phyloP scores from a whole-genome alignment of 2,113 vertebrate species.

The Antechinus stuartii region DNA sequence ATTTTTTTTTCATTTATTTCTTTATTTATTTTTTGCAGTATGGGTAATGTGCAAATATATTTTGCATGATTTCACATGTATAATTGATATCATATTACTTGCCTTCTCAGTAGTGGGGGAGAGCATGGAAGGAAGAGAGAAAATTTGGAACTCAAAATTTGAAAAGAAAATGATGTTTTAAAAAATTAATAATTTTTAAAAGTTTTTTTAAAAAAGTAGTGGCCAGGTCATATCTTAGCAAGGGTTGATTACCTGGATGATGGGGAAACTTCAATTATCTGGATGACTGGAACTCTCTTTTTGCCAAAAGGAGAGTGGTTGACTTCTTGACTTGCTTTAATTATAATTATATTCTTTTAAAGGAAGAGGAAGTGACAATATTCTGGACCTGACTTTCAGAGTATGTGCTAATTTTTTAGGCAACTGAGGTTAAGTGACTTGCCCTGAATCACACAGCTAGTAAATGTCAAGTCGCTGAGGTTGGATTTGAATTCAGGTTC shows the following conservation, averaged over 20 bases:
- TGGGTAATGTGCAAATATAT: not conserved
- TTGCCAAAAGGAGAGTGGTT: not conserved
- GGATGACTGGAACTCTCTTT: not conserved
- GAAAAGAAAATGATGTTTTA: not conserved
- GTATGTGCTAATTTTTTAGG: not conserved
- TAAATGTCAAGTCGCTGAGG: no score
- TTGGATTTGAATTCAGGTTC: no score
- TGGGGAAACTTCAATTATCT: not conserved
- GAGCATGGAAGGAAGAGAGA: not conserved
- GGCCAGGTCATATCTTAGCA: not conserved
- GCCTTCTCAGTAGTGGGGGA: not conserved
- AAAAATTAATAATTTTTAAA: not conserved
- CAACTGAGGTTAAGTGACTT: no score
- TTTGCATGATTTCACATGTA: not conserved
- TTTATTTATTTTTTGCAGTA: not conserved
- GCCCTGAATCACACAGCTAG: no score
- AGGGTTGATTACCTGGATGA: not conserved
- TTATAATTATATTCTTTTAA: not conserved
- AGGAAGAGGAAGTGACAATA: not conserved
- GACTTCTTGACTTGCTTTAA: no score
- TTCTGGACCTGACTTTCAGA: not conserved
- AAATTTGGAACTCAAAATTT: not conserved
- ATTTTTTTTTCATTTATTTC: not conserved
- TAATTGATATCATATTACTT: not conserved
- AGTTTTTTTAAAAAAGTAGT: not conserved